Evolutionary conservation across 2,113 vertebrate species (phyloP).

Genomic region (Hypomesus transpacificus): DNA sequence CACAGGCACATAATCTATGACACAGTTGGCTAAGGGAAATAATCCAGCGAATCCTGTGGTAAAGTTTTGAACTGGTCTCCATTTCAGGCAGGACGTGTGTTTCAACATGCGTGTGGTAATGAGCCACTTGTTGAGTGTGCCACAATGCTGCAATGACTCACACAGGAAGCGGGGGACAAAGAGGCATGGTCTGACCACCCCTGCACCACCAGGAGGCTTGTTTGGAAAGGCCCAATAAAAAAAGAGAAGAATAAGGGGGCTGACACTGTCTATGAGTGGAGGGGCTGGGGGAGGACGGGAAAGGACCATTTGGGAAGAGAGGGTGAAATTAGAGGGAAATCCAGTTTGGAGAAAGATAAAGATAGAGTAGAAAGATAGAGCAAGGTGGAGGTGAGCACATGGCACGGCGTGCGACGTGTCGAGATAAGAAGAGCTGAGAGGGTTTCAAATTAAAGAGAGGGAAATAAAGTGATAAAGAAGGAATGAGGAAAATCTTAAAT

Average conservation of each 20-base stretch:
- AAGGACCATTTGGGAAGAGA: not conserved
- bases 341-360: not conserved
- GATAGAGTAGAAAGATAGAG: not conserved
- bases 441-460: not conserved
- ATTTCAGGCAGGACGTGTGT: conserved; percentile 56
- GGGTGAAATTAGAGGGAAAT: not conserved
- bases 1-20: too few species aligned
- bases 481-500: not conserved
- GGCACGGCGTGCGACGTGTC: not conserved
- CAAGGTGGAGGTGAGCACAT: not conserved
- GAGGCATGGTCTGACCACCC: conserved; percentile 31
- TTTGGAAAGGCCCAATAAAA: conserved; percentile 36
- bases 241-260: conserved; percentile 44
- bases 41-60: not conserved
- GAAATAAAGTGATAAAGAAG: not conserved
- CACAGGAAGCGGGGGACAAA: conserved; percentile 67
- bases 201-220: conserved; percentile 32
- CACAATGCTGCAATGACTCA: conserved; percentile 65
- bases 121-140: conserved; percentile 60
- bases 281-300: not conserved
- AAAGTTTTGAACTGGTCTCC: conserved; percentile 6
- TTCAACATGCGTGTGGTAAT: conserved; percentile 56
- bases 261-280: conserved; percentile 37
- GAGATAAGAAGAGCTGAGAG: not conserved
- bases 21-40: not conserved